Percentiles rank a stretch among this genome's conserved stretches.
phyloP scores from a whole-genome alignment of 2,797 vertebrate species.

The Crocidura indochinensis region DNA sequence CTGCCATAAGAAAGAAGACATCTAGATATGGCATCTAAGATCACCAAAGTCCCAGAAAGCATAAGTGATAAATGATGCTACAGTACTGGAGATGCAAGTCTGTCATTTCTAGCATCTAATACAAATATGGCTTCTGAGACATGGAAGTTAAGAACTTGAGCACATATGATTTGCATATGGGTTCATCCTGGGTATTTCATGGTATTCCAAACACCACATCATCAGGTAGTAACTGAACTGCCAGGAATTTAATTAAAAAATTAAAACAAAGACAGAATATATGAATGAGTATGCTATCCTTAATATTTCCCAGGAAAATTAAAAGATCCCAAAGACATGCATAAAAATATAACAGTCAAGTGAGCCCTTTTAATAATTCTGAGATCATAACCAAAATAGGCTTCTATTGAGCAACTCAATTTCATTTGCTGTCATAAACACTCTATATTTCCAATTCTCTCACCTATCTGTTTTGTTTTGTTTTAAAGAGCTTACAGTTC shows the following conservation, averaged over 20 bases:
- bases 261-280: neutral
- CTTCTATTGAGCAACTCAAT: constrained; percentile 32
- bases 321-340: constrained; percentile 38
- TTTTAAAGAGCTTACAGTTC: constrained; percentile 66
- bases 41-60: neutral
- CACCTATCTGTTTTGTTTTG: constrained; percentile 39
- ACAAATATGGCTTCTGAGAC: too few relatives aligned
- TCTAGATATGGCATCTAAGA: neutral
- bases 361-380: constrained; percentile 50
- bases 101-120: constrained; percentile 2
- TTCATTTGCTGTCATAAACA: constrained; percentile 66
- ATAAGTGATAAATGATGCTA: neutral
- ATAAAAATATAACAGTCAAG: constrained; percentile 28
- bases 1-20: neutral
- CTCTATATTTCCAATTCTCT: constrained; percentile 14
- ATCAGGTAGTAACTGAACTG: too few relatives aligned
- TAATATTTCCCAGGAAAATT: too few relatives aligned
- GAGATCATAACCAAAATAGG: constrained; percentile 53
- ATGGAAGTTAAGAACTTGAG: too few relatives aligned
- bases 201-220: too few relatives aligned
- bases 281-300: too few relatives aligned
- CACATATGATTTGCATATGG: too few relatives aligned
- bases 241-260: neutral
- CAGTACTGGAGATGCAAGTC: neutral
- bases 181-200: too few relatives aligned